These are phyloP conservation scores for Drosophila melanica DNA, from an alignment of 1,140 invertebrate genomes.

Conservation along the genomic window DNA sequence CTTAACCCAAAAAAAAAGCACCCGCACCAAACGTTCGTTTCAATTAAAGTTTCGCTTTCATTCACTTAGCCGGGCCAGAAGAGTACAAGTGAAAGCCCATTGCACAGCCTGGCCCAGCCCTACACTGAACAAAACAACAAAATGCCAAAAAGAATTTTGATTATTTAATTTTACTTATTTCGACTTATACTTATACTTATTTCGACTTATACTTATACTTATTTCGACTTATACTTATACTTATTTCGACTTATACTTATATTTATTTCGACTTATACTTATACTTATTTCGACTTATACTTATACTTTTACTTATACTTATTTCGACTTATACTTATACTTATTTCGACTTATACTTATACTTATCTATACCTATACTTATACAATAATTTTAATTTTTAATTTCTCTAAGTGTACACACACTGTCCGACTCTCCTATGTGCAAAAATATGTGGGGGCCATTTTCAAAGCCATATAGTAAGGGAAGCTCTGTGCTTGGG, in stretches of 20 bases:
- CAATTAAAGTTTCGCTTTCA: constrained; percentile 81
- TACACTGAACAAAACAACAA: constrained; percentile 7
- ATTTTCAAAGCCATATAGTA: not conserved
- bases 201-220: too few species aligned
- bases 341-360: constrained; percentile 11
- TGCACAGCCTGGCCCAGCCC: not conserved
- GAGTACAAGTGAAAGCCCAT: constrained; percentile 7
- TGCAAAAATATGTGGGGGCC: not conserved
- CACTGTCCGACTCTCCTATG: not conserved
- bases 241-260: constrained; percentile 3
- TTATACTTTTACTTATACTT: constrained; percentile 5
- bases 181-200: not conserved
- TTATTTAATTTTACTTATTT: not conserved
- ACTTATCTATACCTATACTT: constrained; percentile 13
- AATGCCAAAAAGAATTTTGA: not conserved
- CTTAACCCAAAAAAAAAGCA: constrained; percentile 61
- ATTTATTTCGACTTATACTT: not conserved
- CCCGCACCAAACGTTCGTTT: constrained; percentile 70
- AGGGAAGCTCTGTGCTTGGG: not conserved
- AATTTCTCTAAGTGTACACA: constrained; percentile 1
- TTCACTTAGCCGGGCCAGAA: constrained; percentile 56
- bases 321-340: constrained; percentile 8
- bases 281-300: constrained; percentile 2
- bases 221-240: not conserved
- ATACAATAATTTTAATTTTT: too few species aligned